phyloP scores from a whole-genome alignment of 2,113 vertebrate genomes.

The Hepsetus odoe region DNA sequence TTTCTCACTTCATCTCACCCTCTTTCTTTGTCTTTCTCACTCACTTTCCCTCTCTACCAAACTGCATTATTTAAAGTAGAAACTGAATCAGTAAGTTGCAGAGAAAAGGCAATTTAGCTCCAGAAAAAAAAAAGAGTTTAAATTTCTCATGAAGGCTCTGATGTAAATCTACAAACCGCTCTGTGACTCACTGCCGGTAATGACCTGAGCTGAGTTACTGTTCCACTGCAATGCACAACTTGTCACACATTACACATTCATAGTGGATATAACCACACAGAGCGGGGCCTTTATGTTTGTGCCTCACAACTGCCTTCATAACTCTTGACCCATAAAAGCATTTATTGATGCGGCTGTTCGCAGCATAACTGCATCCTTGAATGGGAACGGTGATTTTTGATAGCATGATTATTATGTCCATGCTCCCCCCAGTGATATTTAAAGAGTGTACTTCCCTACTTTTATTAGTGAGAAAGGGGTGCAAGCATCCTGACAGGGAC shows the following conservation, averaged over 20 bases:
- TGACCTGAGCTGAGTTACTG: slow-evolving; percentile 6
- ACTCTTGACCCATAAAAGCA: slow-evolving; percentile 30
- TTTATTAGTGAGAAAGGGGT: neutral
- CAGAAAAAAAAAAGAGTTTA: neutral
- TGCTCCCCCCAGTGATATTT: slow-evolving; percentile 19
- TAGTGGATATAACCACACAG: neutral
- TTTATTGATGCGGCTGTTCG: slow-evolving; percentile 1
- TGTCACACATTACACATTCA: slow-evolving; percentile 7
- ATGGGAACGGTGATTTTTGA: slow-evolving; percentile 9
- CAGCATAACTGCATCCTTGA: slow-evolving; percentile 22
- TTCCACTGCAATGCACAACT: neutral
- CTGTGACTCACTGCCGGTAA: neutral
- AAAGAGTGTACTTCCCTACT: neutral
- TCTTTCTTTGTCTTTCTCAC: neutral
- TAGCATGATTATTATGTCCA: slow-evolving; percentile 20
- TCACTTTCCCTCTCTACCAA: neutral
- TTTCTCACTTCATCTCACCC: neutral
- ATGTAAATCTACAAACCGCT: slow-evolving; percentile 12
- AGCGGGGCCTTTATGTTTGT: neutral
- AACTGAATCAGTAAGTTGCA: neutral
- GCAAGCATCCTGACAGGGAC: neutral
- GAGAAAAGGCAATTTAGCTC: neutral
- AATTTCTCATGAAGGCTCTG: neutral
- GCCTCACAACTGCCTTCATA: slow-evolving; percentile 7
- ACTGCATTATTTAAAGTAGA: slow-evolving; percentile 26